phyloP scores from a whole-genome alignment of 2,113 vertebrate genomes.

The Cyanocitta stelleri region DNA sequence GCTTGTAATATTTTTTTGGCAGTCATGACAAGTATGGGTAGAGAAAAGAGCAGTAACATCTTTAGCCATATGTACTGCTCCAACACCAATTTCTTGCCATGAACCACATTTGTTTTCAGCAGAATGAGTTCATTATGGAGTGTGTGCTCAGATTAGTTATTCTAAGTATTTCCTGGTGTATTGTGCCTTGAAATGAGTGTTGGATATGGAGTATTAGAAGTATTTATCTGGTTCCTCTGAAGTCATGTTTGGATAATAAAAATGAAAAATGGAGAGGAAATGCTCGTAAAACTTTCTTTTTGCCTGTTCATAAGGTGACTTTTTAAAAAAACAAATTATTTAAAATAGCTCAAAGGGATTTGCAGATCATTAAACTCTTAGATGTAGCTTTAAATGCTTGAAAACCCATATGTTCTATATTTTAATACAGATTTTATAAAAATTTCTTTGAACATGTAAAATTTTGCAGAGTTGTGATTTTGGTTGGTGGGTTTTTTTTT shows the following conservation, averaged over 20 bases:
- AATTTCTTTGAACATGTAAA: not conserved
- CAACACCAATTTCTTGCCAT: not conserved
- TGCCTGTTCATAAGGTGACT: rapidly evolving
- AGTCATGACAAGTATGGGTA: not conserved
- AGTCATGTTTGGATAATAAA: not conserved
- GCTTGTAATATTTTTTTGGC: not conserved
- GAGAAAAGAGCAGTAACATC: not conserved
- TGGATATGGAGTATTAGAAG: not conserved
- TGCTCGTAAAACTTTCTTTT: not conserved
- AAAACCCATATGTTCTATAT: not conserved
- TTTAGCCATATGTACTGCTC: not conserved
- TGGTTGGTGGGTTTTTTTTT: not conserved
- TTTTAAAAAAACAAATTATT: not conserved
- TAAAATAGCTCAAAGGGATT: not conserved
- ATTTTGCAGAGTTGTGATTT: not conserved
- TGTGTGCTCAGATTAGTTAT: not conserved
- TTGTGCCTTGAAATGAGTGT: not conserved
- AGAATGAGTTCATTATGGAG: not conserved
- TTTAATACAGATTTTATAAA: not conserved
- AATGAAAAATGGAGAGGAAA: not conserved
- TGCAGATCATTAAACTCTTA: not conserved
- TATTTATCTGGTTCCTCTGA: not conserved
- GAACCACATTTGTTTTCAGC: not conserved
- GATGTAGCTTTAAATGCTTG: not conserved
- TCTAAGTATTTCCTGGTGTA: not conserved